Percentiles rank a stretch among this genome's conserved stretches.
These are phyloP conservation scores for Drosophila persimilis DNA, from an alignment of 1,140 invertebrate genomes.

Conservation along the genomic window DNA sequence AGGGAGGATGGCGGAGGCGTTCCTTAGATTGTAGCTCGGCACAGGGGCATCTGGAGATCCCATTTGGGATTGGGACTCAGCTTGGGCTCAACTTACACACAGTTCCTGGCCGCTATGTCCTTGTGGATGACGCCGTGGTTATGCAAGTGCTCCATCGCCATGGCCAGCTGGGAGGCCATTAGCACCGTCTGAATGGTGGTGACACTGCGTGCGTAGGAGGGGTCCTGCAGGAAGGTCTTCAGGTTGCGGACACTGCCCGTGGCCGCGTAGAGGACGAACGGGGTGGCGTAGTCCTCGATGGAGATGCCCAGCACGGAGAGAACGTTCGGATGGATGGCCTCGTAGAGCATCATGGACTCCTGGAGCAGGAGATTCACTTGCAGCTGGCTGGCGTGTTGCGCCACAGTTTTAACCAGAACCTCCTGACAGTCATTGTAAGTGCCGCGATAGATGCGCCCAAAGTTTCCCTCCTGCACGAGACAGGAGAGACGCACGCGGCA, in stretches of 20 bases:
- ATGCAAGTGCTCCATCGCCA: constrained; percentile 93
- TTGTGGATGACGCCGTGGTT: constrained; percentile 95
- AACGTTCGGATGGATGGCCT: constrained; percentile 92
- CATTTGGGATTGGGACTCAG: too few relatives aligned
- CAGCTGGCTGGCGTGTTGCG: constrained; percentile 86
- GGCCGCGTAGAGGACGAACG: constrained; percentile 94
- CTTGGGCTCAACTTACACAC: constrained; percentile 85
- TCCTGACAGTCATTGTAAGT: constrained; percentile 91
- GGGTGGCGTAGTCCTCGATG: constrained; percentile 92
- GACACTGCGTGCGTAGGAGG: constrained; percentile 87
- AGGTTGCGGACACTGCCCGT: constrained; percentile 91
- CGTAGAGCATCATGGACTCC: constrained; percentile 95
- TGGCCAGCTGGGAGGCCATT: constrained; percentile 95
- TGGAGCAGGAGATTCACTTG: constrained; percentile 92
- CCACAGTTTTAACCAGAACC: constrained; percentile 94
- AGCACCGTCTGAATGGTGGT: constrained; percentile 97
- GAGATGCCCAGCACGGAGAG: constrained; percentile 94
- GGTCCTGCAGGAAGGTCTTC: constrained; percentile 89
- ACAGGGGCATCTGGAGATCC: too few relatives aligned
- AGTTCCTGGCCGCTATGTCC: constrained; percentile 96
- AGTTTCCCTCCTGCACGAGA: constrained; percentile 93
- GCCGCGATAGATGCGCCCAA: constrained; percentile 94
- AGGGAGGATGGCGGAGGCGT: background rate
- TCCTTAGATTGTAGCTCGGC: too few relatives aligned
- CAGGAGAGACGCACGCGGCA: constrained; percentile 91